Evolutionary conservation across 2,888 invertebrate species (phyloP).

Genomic region (Cryptocephalus primarius): DNA sequence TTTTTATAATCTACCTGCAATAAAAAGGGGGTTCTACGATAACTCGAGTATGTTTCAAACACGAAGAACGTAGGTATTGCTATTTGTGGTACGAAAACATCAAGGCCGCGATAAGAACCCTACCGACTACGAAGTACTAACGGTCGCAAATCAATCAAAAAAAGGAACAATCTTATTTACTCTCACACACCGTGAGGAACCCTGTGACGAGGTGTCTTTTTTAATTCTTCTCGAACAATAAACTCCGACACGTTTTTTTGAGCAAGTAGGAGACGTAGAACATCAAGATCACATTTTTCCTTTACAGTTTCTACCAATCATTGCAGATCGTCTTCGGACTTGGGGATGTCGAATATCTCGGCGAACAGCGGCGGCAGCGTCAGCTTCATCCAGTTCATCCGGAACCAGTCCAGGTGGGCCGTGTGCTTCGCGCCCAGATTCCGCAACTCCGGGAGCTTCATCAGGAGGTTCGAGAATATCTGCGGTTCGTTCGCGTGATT

Average conservation of each 20-base stretch:
- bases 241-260: slow-evolving; percentile 14
- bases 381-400: slow-evolving; percentile 75
- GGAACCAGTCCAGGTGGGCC: slow-evolving; percentile 81
- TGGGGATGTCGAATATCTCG: slow-evolving; percentile 95
- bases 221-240: no score
- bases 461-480: slow-evolving; percentile 44
- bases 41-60: no score
- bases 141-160: no score
- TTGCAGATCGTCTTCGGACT: slow-evolving; percentile 58
- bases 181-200: no score
- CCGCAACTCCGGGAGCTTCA: slow-evolving; percentile 64
- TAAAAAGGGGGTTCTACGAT: no score
- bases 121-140: no score
- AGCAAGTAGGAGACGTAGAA: slow-evolving; percentile 21
- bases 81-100: no score
- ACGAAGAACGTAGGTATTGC: no score
- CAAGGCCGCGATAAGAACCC: no score
- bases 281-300: neutral
- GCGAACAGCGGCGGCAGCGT: slow-evolving; percentile 87
- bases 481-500: slow-evolving; percentile 51
- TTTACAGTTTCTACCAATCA: slow-evolving; percentile 12
- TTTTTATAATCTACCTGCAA: no score
- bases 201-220: no score
- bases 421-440: slow-evolving; percentile 74
- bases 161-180: no score